A percentile compares a stretch with the other conserved stretches of the same genome.
These are phyloP conservation scores for Etheostoma cragini DNA, from an alignment of 2,113 vertebrate genomes.

Conservation along the genomic window DNA sequence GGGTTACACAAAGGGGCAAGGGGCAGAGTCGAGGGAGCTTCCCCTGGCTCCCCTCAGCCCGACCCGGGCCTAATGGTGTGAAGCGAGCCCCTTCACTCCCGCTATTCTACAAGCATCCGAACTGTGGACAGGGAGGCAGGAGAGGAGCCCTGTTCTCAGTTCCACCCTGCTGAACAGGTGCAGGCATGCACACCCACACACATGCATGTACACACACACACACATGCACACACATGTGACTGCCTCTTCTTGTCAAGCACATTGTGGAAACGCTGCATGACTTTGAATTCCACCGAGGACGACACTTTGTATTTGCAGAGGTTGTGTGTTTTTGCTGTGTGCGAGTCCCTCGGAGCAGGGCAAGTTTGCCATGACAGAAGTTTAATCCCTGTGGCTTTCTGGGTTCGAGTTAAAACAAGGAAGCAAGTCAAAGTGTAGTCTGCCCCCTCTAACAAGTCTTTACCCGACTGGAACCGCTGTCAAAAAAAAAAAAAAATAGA, in stretches of 20 bases:
- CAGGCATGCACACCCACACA: slow-evolving; percentile 23
- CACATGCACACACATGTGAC: slow-evolving; percentile 18
- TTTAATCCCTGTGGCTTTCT: slow-evolving; percentile 67
- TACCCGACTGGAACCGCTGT: slow-evolving; percentile 67
- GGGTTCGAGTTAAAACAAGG: slow-evolving; percentile 65
- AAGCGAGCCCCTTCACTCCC: slow-evolving; percentile 55
- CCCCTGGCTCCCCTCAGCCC: slow-evolving; percentile 30
- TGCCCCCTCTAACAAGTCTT: slow-evolving; percentile 51
- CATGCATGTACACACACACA: slow-evolving; percentile 1
- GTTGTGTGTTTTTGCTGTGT: slow-evolving; percentile 28
- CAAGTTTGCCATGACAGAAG: slow-evolving; percentile 63
- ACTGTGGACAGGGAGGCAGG: slow-evolving; percentile 50
- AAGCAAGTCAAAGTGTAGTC: slow-evolving; percentile 39
- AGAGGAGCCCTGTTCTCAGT: slow-evolving; percentile 62
- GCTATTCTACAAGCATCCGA: slow-evolving; percentile 52
- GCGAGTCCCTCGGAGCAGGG: slow-evolving; percentile 45
- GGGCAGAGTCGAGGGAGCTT: slow-evolving; percentile 40
- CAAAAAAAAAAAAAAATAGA: slow-evolving; percentile 34
- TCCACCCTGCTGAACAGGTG: slow-evolving; percentile 69
- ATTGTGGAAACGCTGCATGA: slow-evolving; percentile 40
- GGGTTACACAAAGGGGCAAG: slow-evolving; percentile 19
- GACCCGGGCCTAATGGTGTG: slow-evolving; percentile 60
- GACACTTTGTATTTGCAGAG: slow-evolving; percentile 40
- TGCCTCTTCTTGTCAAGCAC: slow-evolving; percentile 52
- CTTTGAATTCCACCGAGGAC: slow-evolving; percentile 40